These are phyloP conservation scores for Ondatra zibethicus DNA, from an alignment of 2,113 vertebrate genomes.

Conservation along the genomic window DNA sequence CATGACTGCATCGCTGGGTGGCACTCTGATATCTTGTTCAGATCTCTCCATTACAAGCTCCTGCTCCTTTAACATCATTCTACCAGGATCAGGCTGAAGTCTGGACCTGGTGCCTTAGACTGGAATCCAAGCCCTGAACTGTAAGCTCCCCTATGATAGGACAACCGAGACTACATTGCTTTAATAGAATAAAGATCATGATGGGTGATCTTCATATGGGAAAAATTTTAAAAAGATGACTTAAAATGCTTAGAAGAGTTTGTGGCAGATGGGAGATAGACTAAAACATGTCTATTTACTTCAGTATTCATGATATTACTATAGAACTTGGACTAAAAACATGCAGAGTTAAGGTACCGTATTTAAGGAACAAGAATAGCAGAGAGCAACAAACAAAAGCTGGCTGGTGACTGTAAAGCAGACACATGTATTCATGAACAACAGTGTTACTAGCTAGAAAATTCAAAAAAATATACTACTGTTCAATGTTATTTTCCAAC, in stretches of 20 bases:
- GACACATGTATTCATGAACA: neutral
- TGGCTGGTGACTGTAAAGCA: too few relatives aligned
- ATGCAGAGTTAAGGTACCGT: neutral
- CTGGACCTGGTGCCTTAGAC: neutral
- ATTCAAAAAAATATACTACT: neutral
- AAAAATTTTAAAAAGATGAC: neutral
- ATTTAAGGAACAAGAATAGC: neutral
- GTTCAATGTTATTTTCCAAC: neutral
- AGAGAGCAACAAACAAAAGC: neutral
- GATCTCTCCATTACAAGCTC: neutral
- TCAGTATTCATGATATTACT: neutral
- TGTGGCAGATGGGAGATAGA: neutral
- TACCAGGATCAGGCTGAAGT: neutral
- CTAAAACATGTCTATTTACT: neutral
- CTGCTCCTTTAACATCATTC: neutral
- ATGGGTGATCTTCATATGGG: neutral
- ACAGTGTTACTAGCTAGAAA: accelerated
- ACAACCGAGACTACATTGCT: neutral
- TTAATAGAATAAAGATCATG: neutral
- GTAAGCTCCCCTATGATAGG: neutral
- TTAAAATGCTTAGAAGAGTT: neutral
- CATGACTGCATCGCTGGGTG: constrained; percentile 53
- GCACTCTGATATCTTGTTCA: constrained; percentile 48
- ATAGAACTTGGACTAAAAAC: neutral
- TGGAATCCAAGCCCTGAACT: neutral